phyloP scores from a whole-genome alignment of 2,113 vertebrate species.

The Limnothrissa miodon region DNA sequence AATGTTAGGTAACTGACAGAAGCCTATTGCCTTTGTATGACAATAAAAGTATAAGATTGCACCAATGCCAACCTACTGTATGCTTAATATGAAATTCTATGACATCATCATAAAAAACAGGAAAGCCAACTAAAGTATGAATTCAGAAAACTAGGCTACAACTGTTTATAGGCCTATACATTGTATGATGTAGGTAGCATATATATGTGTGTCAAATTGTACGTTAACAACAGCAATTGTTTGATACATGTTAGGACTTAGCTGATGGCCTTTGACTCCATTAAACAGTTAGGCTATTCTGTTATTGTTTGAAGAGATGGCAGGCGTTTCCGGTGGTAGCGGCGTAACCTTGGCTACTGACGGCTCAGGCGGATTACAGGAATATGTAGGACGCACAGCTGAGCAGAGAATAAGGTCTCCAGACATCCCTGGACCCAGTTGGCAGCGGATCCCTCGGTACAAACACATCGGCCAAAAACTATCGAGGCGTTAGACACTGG shows the following conservation, averaged over 20 bases:
- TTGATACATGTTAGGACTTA: no score
- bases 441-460: background rate
- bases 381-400: slow-evolving; percentile 28
- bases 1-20: background rate
- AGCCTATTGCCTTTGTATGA: background rate
- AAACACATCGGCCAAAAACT: background rate
- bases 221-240: no score
- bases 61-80: background rate
- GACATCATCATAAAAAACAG: background rate
- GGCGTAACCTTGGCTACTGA: no score
- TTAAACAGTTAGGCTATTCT: background rate
- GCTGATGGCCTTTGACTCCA: background rate
- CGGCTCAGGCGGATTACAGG: slow-evolving; percentile 30
- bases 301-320: background rate
- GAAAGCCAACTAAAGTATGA: background rate
- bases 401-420: slow-evolving; percentile 22
- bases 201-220: no score
- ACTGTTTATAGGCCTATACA: no score
- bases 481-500: background rate
- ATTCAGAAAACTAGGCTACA: no score
- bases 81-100: background rate
- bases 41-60: background rate
- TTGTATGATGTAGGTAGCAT: no score
- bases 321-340: background rate
- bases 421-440: background rate